phyloP scores from a whole-genome alignment of 1,140 invertebrate species.

The Belonocnema kinseyi region DNA sequence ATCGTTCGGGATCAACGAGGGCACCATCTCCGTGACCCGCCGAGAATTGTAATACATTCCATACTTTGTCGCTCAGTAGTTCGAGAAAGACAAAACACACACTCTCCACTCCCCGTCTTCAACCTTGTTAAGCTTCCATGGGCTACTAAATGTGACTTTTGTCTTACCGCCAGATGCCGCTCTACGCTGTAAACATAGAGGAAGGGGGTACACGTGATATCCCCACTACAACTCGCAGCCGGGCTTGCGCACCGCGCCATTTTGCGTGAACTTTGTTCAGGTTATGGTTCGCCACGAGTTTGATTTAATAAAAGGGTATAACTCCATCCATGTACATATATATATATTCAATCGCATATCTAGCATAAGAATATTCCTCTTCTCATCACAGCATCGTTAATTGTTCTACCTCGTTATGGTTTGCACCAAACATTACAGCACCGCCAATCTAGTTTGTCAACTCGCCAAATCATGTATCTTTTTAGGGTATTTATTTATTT shows the following conservation, averaged over 20 bases:
- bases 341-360: too few relatives aligned
- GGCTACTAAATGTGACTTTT: neutral
- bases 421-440: too few relatives aligned
- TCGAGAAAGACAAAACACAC: neutral
- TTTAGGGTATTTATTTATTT: too few relatives aligned
- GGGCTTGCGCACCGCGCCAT: neutral
- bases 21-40: neutral
- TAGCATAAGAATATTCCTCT: too few relatives aligned
- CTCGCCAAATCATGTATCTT: too few relatives aligned
- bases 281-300: neutral
- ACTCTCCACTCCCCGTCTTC: neutral
- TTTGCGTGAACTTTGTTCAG: neutral
- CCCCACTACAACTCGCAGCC: neutral
- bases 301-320: too few relatives aligned
- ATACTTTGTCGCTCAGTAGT: neutral
- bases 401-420: too few relatives aligned
- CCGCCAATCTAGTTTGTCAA: too few relatives aligned
- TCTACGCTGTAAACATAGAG: neutral
- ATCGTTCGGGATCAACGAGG: neutral
- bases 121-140: neutral
- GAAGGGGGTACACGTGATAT: conserved; percentile 7
- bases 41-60: neutral
- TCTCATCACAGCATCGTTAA: too few relatives aligned
- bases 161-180: neutral
- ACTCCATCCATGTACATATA: too few relatives aligned